Percentiles rank a stretch among this genome's conserved stretches.
phyloP scores from a whole-genome alignment of 2,113 vertebrate species.

The Petromus typicus region DNA sequence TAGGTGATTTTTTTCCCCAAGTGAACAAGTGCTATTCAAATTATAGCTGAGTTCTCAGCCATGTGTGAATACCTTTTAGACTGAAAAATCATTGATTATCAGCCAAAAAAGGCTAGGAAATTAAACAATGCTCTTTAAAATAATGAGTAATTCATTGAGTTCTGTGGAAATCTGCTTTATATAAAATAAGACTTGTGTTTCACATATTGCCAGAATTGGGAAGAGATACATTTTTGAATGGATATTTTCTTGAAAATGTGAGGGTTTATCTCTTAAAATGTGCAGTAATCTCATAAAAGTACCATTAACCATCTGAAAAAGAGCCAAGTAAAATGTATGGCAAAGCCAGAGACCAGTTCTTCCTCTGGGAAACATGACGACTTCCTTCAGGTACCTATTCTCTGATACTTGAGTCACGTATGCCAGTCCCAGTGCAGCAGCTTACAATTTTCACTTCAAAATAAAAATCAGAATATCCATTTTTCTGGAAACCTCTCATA shows the following conservation, averaged over 20 bases:
- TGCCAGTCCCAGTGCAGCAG: too few species aligned
- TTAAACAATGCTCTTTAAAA: conserved; percentile 43
- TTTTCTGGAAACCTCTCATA: not conserved
- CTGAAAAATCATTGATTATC: not conserved
- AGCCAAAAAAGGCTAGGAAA: not conserved
- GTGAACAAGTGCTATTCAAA: not conserved
- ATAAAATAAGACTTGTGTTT: not conserved
- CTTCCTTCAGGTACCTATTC: not conserved
- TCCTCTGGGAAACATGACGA: not conserved
- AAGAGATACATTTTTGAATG: not conserved
- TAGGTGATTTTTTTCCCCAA: not conserved
- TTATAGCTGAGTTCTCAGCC: not conserved
- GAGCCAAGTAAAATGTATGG: not conserved
- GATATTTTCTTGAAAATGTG: not conserved
- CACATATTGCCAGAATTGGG: not conserved
- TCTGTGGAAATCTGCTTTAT: not conserved
- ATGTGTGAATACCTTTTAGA: not conserved
- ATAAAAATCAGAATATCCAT: not conserved
- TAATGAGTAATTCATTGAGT: not conserved
- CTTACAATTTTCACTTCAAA: not conserved
- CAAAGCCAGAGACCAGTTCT: not conserved
- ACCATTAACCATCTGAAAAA: not conserved
- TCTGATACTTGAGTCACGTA: not conserved
- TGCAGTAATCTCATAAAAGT: not conserved
- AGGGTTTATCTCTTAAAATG: not conserved